These are phyloP conservation scores for Dinomys branickii DNA, from an alignment of 2,113 vertebrate genomes.

Conservation along the genomic window DNA sequence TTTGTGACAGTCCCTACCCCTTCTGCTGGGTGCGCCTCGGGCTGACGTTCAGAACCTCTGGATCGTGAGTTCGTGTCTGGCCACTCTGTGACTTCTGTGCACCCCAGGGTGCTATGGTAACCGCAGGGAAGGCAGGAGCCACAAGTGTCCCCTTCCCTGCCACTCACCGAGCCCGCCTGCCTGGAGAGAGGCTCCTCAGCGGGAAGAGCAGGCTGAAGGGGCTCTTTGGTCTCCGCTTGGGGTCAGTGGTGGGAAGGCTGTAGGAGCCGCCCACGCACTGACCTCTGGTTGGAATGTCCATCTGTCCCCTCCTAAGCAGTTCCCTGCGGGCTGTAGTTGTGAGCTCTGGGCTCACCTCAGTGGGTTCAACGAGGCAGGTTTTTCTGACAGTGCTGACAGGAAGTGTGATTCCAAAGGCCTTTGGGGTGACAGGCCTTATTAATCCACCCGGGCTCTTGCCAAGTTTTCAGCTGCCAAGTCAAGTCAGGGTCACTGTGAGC, in stretches of 20 bases:
- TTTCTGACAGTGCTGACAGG: conserved; percentile 76
- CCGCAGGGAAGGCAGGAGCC: conserved; percentile 75
- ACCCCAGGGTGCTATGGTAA: conserved; percentile 42
- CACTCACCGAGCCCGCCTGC: not conserved
- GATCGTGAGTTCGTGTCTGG: not conserved
- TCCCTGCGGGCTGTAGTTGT: not conserved
- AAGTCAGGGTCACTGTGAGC: conserved; percentile 45
- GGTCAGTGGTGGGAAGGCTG: not conserved
- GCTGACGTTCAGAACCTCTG: not conserved
- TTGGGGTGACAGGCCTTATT: conserved; percentile 54
- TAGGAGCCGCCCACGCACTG: not conserved
- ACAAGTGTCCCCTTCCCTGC: not conserved
- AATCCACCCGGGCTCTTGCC: conserved; percentile 51
- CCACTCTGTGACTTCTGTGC: not conserved
- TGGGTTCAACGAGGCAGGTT: conserved; percentile 70
- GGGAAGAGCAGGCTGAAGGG: not conserved
- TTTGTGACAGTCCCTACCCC: rapidly evolving
- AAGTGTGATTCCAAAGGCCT: conserved; percentile 61
- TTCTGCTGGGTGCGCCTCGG: not conserved
- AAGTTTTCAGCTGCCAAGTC: conserved; percentile 55
- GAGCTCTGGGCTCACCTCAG: conserved; percentile 13
- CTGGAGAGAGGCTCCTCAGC: not conserved
- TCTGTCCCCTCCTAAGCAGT: not conserved
- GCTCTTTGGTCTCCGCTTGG: rapidly evolving
- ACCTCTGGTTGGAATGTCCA: conserved; percentile 57